Base-by-base conservation (phyloP, 2,888 invertebrate genomes). In the Agrochola lota region DNA sequence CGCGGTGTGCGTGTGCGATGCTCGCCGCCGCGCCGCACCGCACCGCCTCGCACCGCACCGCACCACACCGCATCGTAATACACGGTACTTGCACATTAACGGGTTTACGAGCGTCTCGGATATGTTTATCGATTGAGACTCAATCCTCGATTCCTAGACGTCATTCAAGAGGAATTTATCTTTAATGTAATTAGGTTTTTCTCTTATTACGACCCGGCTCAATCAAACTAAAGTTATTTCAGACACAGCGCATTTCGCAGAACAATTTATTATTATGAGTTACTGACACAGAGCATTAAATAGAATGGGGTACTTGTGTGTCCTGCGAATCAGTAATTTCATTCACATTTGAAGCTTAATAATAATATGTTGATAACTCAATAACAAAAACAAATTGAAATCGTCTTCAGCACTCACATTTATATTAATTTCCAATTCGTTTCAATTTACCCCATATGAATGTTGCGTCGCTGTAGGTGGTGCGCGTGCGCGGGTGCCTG, bases 1-100 rank as follows among this genome's bases (percentile, higher is more conserved):
- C 94, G 88, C 85, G 91, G 92, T 91, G 93, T 90, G 93, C 88
- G 92, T 85, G 80, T 68, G 73, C 71, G 68, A 64, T 59, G 63
- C 49, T 17, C 62, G 66, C 59, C 71, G 52, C 84, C 82, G 86
- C 83, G 75, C 84, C 82, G 79, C 78, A 73, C 67, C 83, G 72
- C 69, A 2, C 30, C 66, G 74, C n/a, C n/a, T n/a, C n/a, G n/a
- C 59, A 11, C 23, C 59, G 74, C 60, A 64, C 73, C 46, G 74
- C 74, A n/a, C 23, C 77, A n/a, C 35, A 23, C 59, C 49, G 59
- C 43, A 0, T 77, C 81, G 83, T 83, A 76, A 76, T 80, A 68
- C 86, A 87, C 86, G 77, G 84, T 80, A 81, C 88, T 72, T 81
- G 79, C 78, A 81, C 74, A 85, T 84, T 74, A 83, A 78, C 75